phyloP scores from a whole-genome alignment of 2,797 vertebrate species.

The Falco biarmicus region DNA sequence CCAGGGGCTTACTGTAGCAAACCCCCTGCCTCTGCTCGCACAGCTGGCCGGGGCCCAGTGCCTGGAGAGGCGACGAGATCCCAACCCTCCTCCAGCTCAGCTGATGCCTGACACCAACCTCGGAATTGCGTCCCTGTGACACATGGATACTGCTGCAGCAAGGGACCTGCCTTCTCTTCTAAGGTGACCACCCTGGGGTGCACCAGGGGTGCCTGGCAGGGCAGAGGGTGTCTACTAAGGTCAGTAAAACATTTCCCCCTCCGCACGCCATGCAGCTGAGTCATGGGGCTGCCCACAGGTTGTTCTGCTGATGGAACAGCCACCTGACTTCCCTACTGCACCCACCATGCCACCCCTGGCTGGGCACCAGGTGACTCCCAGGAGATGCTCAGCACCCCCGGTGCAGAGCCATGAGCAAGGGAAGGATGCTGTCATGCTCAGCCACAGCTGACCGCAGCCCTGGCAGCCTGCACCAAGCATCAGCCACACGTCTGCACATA shows the following conservation, averaged over 20 bases:
- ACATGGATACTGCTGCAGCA: rapidly evolving
- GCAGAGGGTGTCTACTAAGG: not conserved
- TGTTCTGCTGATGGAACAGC: not conserved
- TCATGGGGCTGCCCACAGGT: not conserved
- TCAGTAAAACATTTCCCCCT: not conserved
- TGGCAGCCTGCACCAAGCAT: not conserved
- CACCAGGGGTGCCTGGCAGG: not conserved
- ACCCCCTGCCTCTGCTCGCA: not conserved
- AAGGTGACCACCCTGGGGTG: rapidly evolving
- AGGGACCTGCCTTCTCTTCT: not conserved
- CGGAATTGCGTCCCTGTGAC: rapidly evolving
- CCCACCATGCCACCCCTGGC: not conserved
- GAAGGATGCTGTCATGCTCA: rapidly evolving
- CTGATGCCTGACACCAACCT: not conserved
- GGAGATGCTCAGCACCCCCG: not conserved
- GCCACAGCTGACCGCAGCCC: not conserved
- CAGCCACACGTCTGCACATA: rapidly evolving
- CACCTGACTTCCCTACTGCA: too few relatives aligned
- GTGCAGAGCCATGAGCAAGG: not conserved
- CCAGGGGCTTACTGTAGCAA: not conserved
- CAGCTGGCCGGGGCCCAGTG: not conserved
- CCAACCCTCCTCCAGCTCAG: not conserved
- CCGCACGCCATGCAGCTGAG: rapidly evolving
- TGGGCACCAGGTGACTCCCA: rapidly evolving
- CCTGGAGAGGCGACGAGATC: rapidly evolving